Percentiles rank a stretch among this genome's conserved stretches.
These are phyloP conservation scores for Protobothrops flavoviridis DNA, from an alignment of 2,113 vertebrate species.

Conservation along the genomic window DNA sequence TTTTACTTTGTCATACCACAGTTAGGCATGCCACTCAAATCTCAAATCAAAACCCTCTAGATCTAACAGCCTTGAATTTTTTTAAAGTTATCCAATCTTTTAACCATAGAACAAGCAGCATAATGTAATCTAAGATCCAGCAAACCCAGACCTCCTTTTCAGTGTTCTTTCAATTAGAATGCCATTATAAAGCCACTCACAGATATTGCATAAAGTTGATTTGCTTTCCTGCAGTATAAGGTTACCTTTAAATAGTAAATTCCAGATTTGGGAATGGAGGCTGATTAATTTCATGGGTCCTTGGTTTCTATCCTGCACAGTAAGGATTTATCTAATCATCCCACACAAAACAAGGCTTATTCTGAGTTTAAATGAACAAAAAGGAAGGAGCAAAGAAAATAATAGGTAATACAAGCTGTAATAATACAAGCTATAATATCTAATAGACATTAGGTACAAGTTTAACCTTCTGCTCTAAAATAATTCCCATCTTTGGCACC, in stretches of 20 bases:
- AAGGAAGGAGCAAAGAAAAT: background rate
- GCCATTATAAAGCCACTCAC: background rate
- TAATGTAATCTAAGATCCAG: too few species aligned
- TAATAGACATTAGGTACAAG: background rate
- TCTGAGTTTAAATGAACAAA: background rate
- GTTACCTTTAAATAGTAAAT: too few species aligned
- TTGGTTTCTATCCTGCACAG: background rate
- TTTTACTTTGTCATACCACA: too few species aligned
- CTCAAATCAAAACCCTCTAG: too few species aligned
- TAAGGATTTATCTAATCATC: background rate
- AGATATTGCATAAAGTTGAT: background rate
- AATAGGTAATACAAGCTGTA: background rate
- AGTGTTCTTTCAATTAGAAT: background rate
- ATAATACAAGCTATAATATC: background rate
- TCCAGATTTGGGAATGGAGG: background rate
- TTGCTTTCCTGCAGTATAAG: background rate
- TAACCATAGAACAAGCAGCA: too few species aligned
- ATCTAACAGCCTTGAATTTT: too few species aligned
- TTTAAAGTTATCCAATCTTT: too few species aligned
- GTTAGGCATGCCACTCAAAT: too few species aligned
- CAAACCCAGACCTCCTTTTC: background rate
- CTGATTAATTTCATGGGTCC: background rate
- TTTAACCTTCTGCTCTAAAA: background rate
- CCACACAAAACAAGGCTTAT: background rate
- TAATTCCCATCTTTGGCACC: background rate